phyloP scores from a whole-genome alignment of 2,797 vertebrate species.

The Eulemur mongoz region DNA sequence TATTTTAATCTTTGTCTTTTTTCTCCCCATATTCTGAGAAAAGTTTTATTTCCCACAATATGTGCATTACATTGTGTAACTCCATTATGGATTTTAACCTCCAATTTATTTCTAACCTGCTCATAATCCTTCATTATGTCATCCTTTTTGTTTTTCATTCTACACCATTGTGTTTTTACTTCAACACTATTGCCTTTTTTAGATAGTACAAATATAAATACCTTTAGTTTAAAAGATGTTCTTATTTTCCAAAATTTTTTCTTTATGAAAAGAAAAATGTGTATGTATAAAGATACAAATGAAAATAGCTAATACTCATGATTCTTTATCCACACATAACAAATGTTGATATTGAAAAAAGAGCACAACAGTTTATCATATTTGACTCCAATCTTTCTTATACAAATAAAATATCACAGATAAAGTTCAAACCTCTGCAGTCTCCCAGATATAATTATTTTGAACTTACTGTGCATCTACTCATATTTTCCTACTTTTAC shows the following conservation, averaged over 20 bases:
- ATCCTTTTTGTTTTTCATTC: not conserved
- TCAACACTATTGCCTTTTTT: not conserved
- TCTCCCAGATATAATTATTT: not conserved
- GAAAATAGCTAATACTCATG: not conserved
- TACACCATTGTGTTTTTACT: not conserved
- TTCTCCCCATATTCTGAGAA: not conserved
- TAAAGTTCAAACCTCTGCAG: not conserved
- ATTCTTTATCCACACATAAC: not conserved
- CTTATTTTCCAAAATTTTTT: not conserved
- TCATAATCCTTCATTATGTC: not conserved
- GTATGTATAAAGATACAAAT: not conserved
- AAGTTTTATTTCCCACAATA: not conserved
- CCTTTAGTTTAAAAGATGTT: not conserved
- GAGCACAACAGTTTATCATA: not conserved
- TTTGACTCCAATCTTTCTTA: not conserved
- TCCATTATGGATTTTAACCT: not conserved
- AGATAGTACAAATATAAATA: not conserved
- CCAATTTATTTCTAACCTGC: not conserved
- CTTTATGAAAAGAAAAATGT: not conserved
- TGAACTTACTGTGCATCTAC: not conserved
- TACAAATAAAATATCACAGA: conserved; percentile 17
- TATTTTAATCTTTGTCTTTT: not conserved
- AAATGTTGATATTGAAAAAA: not conserved
- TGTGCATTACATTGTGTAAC: not conserved
- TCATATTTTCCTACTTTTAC: not conserved